These are phyloP conservation scores for Cirrhinus mrigala DNA, from an alignment of 2,797 vertebrate species.

Conservation along the genomic window DNA sequence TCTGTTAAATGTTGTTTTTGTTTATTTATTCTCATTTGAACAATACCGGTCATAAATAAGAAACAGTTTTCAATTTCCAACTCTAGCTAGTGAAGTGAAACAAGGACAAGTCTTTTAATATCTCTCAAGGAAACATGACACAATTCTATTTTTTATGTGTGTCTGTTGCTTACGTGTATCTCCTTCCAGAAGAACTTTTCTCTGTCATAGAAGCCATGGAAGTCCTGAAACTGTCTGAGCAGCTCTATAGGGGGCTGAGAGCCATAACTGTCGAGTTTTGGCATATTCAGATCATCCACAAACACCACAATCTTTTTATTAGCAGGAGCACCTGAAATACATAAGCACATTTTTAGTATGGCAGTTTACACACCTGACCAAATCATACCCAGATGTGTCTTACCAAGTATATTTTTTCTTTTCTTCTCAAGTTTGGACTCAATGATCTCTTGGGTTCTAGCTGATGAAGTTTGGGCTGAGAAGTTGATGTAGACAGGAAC, in stretches of 20 bases:
- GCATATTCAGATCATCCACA: constrained; percentile 90
- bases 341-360: constrained; percentile 2
- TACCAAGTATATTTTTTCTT: constrained; percentile 86
- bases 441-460: constrained; percentile 87
- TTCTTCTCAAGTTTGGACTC: constrained; percentile 90
- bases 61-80: not conserved
- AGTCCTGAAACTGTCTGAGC: constrained; percentile 88
- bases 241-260: constrained; percentile 88
- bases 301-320: constrained; percentile 86
- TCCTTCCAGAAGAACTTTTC: constrained; percentile 87
- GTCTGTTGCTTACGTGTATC: constrained; percentile 77
- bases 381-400: constrained; percentile 36
- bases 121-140: not conserved
- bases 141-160: not conserved
- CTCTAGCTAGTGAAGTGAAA: not conserved
- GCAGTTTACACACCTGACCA: not conserved
- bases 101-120: not conserved
- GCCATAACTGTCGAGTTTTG: constrained; percentile 85
- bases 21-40: not conserved
- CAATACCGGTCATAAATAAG: not conserved
- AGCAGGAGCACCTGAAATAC: constrained; percentile 77
- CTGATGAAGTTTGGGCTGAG: constrained; percentile 86
- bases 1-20: not conserved
- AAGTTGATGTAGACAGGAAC: constrained; percentile 88
- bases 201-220: constrained; percentile 86